Evolutionary conservation across 2,888 invertebrate genomes (phyloP).

Genomic region (Pseudococcus longispinus): DNA sequence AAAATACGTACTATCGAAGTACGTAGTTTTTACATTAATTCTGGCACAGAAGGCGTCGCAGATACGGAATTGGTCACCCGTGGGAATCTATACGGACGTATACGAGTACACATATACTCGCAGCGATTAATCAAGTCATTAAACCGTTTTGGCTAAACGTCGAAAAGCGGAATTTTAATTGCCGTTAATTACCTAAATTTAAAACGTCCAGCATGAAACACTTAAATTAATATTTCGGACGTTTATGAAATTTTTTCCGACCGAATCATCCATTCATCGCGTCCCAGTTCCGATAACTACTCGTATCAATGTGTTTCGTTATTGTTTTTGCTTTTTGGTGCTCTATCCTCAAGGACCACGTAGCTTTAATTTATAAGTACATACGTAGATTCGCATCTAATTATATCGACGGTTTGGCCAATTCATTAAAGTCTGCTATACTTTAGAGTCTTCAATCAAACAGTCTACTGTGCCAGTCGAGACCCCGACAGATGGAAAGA

Average conservation of each 20-base stretch:
- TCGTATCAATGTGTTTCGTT: background rate
- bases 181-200: conserved; percentile 39
- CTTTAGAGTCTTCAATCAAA: background rate
- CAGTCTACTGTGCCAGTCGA: background rate
- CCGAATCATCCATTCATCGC: background rate
- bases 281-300: conserved; percentile 6
- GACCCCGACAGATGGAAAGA: no score
- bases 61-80: background rate
- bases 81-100: conserved; percentile 1
- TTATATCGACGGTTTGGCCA: background rate
- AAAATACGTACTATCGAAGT: background rate
- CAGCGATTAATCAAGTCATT: conserved; percentile 19
- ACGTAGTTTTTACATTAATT: no score
- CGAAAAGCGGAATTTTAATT: conserved; percentile 21
- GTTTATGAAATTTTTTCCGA: background rate
- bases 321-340: background rate
- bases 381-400: background rate
- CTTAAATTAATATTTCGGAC: conserved; percentile 23
- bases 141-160: conserved; percentile 18
- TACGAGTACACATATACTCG: background rate
- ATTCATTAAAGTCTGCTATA: background rate
- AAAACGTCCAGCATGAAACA: background rate
- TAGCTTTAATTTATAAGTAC: background rate
- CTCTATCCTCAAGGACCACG: background rate
- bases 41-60: no score